Base-by-base conservation (phyloP, 1,140 invertebrate genomes). In the Adelges cooleyi region DNA sequence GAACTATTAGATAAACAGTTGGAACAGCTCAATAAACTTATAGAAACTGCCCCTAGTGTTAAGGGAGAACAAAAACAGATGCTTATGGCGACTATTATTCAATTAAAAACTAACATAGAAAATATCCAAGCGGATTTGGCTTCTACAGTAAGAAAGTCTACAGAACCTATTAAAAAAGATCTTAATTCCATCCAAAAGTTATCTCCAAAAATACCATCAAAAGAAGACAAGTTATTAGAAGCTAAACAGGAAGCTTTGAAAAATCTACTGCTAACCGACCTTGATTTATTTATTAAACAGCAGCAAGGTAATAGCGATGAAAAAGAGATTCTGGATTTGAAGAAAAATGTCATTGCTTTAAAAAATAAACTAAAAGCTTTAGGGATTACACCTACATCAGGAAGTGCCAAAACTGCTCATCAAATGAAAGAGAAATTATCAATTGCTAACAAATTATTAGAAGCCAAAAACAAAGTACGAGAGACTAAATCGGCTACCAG, bases 1-100 rank as follows among this genome's bases (percentile, higher is more conserved):
- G 83, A 85, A 68, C 72, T 92, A 18, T 71, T 93, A 4, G 81
- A 88, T 54, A 90, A 87, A 68, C 86, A 91, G 71, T 73, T 92
- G 13, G 79, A 82, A 15, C 85, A 92, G 69, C 86, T 92, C 70
- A 86, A 84, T 69, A 74, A 84, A 52, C 74, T 91, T 5, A 84
- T 92, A 44, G 80, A 84, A 40, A 83, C 83, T 66, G 76, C 90
- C 15, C 87, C 90, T 70, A 71, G 77, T 59, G 23, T 69, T 17
- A 72, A 73, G 40, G 79, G 75, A 1, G 80, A 84, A 44, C 86
- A 90, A 71, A 83, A 83, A 65, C 80, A 84, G 20, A 75, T 79
- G 0, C 74, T 90, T 3, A 79, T 89, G 75, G 75, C 81, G 42
- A 86, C 87, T 0, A 84, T 92, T 29, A 90, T 18, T 9, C 56